These are phyloP conservation scores for Campoletis raptor DNA, from an alignment of 2,888 invertebrate genomes.

Conservation along the genomic window DNA sequence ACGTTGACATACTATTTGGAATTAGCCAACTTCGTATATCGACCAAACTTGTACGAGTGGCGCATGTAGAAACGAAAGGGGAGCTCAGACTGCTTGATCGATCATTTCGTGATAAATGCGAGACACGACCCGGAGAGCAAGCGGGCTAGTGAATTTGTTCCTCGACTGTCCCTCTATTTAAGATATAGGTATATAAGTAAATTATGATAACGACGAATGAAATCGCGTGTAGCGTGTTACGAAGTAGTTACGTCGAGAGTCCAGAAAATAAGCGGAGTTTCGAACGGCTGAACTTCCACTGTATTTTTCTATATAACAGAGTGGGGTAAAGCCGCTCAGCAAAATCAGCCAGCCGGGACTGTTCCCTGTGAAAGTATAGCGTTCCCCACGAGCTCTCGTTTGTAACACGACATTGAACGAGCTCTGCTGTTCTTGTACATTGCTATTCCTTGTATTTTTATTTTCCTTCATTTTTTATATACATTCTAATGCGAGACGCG, in stretches of 20 bases:
- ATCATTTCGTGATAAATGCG: constrained; percentile 52
- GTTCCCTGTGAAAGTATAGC: constrained; percentile 66
- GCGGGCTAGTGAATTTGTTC: constrained; percentile 38
- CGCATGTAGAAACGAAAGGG: not conserved
- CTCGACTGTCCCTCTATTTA: not conserved
- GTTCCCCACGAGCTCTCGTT: constrained; percentile 38
- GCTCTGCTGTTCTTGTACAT: constrained; percentile 8
- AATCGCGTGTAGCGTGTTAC: constrained; percentile 69
- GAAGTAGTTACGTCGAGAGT: constrained; percentile 67
- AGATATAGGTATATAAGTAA: constrained; percentile 10
- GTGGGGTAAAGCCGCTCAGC: constrained; percentile 13
- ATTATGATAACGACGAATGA: constrained; percentile 54
- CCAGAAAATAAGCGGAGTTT: constrained; percentile 67
- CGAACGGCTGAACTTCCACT: constrained; percentile 62
- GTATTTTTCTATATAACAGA: not conserved
- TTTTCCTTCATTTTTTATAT: not conserved
- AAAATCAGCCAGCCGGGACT: constrained; percentile 66
- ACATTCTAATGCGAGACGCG: constrained; percentile 10
- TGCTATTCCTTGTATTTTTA: not conserved
- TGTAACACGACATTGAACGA: constrained; percentile 62
- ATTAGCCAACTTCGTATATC: constrained; percentile 26
- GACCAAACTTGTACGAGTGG: constrained; percentile 41
- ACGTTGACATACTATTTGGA: constrained; percentile 9
- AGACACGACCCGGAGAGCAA: constrained; percentile 26
- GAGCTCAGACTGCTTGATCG: constrained; percentile 56